Evolutionary conservation across 1,140 invertebrate genomes (phyloP), one percentile per base, ranked within the genome.

Genomic region (Apocrypta bakeri): DNA sequence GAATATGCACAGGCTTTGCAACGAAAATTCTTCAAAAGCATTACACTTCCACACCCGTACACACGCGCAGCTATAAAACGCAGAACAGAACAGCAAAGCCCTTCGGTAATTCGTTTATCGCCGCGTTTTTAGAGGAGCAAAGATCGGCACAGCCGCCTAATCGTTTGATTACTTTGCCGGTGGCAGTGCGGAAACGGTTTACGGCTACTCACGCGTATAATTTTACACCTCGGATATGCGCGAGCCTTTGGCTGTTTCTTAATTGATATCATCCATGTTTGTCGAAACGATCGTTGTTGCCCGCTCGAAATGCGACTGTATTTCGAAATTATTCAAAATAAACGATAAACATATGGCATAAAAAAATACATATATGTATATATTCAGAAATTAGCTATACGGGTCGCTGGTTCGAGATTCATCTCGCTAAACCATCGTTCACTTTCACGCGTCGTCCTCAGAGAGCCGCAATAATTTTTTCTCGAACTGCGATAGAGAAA

Each of bases 41-140:
- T 40, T 40, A 79, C n/a, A n/a, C n/a, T n/a, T n/a, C n/a, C n/a
- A n/a, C n/a, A n/a, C n/a, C n/a, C 77, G 81, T 81, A 14, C 37
- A 40, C 77, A 33, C 17, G 31, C 17, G 24, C 0, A 21, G 48
- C n/a, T 1, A 24, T 79, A 84, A 85, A 83, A 66, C 27, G 79
- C 37, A 29, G 11, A 74, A 17, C 48, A 14, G 66, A 12, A 29
- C 29, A 14, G 40, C 76, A 84, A 80, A 81, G 77, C 71, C 77
- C 9, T 76, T 71, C 40, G 73, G 75, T 86, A 85, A 87, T 87
- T 85, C 84, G 84, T 86, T 87, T 84, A 86, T 84, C 81, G 73
- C 74, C 2, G 68, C 68, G 29, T 29, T 76, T 76, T 63, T 29
- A 56, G 9, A 61, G 24, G 63, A 66, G 63, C 63, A 9, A 75